Percentiles rank a stretch among this genome's conserved stretches.
phyloP scores from a whole-genome alignment of 2,888 invertebrate species.

The Drosophila mettleri region DNA sequence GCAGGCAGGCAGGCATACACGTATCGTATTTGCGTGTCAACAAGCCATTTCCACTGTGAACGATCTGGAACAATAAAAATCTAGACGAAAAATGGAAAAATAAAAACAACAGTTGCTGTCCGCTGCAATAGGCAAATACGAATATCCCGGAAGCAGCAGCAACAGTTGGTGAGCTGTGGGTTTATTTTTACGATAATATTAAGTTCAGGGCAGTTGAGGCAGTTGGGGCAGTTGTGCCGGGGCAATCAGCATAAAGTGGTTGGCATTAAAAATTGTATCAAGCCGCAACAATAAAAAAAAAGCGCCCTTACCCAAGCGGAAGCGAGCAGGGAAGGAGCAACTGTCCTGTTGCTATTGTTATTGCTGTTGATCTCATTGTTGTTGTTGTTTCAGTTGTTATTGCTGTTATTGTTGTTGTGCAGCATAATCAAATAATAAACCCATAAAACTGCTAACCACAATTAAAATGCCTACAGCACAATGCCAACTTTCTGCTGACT shows the following conservation, averaged over 20 bases:
- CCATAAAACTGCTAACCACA: slow-evolving; percentile 72
- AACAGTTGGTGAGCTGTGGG: slow-evolving; percentile 64
- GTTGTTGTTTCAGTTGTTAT: slow-evolving; percentile 4
- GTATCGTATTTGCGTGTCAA: slow-evolving; percentile 70
- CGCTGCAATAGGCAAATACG: slow-evolving; percentile 49
- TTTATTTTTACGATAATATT: slow-evolving; percentile 74
- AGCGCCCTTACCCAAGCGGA: slow-evolving; percentile 69
- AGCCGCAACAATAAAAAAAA: slow-evolving; percentile 76
- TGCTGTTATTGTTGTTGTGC: slow-evolving; percentile 14
- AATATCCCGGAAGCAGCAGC: slow-evolving; percentile 31
- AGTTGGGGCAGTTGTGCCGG: slow-evolving; percentile 18
- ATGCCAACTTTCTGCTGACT: slow-evolving; percentile 50
- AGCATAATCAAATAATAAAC: slow-evolving; percentile 76
- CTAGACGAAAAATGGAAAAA: slow-evolving; percentile 21
- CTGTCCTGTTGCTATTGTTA: slow-evolving; percentile 33
- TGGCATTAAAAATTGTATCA: slow-evolving; percentile 76
- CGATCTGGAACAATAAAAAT: slow-evolving; percentile 47
- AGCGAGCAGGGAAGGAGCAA: slow-evolving; percentile 29
- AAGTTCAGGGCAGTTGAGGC: slow-evolving; percentile 45
- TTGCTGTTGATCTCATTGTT: slow-evolving; percentile 21
- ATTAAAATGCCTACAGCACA: slow-evolving; percentile 67
- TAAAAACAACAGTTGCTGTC: slow-evolving; percentile 22
- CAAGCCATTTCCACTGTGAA: slow-evolving; percentile 73
- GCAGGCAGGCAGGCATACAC: not conserved
- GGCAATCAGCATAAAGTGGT: slow-evolving; percentile 79